A percentile compares a stretch with the other conserved stretches of the same genome.
phyloP scores from a whole-genome alignment of 2,888 invertebrate species.

The Caenorhabditis sp. region DNA sequence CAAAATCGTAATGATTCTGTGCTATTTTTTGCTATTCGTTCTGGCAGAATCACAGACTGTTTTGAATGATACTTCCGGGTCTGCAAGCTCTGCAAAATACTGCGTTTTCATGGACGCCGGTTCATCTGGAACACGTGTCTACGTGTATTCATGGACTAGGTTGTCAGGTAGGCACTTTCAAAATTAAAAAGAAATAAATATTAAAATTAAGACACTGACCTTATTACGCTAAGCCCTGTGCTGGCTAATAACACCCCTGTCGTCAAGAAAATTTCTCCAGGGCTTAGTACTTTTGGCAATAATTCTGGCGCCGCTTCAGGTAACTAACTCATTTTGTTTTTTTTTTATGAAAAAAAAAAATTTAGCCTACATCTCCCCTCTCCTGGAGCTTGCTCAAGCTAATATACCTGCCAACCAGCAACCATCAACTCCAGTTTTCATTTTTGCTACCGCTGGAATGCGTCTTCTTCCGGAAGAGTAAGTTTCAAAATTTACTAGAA shows the following conservation, averaged over 20 bases:
- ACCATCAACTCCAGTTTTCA: constrained; percentile 85
- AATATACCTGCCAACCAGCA: constrained; percentile 84
- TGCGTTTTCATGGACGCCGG: constrained; percentile 84
- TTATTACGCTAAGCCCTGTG: constrained; percentile 85
- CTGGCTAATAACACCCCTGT: constrained; percentile 74
- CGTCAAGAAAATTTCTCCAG: constrained; percentile 79
- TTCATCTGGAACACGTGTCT: constrained; percentile 86
- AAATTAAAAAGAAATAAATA: too few relatives aligned
- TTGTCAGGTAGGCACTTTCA: too few relatives aligned
- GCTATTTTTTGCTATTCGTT: too few relatives aligned
- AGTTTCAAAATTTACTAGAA: constrained; percentile 17
- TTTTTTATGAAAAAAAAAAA: background rate
- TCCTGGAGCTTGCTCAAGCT: constrained; percentile 84
- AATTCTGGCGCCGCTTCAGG: constrained; percentile 76
- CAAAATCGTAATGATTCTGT: background rate
- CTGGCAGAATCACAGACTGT: too few relatives aligned
- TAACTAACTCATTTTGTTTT: background rate
- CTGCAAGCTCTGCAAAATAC: too few relatives aligned
- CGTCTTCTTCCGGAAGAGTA: constrained; percentile 84
- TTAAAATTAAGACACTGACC: constrained; percentile 76
- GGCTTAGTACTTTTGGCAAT: constrained; percentile 77
- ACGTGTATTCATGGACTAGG: constrained; percentile 85
- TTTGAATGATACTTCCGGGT: too few relatives aligned
- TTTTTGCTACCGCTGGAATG: constrained; percentile 86
- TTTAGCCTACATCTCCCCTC: constrained; percentile 83